Evolutionary conservation across 1,140 invertebrate genomes (phyloP), one percentile per base, ranked within the genome.

Genomic region (Leptopilina boulardi): DNA sequence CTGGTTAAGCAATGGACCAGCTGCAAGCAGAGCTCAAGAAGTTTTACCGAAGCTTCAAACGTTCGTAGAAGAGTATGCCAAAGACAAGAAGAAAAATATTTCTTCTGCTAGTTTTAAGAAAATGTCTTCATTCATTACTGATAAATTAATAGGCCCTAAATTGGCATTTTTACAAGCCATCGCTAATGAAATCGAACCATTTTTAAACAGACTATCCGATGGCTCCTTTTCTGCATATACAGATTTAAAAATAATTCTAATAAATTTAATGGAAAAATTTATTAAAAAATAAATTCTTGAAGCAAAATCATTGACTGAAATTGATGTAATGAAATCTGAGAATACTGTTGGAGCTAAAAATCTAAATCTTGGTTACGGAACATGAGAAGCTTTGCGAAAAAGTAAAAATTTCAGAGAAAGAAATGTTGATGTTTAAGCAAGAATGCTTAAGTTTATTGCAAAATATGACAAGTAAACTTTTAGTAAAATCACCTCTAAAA

Each of bases 1-100:
- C 51, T 83, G 77, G 79, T 11, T 77, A 15, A 72, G 77, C 38
- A 83, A 81, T 72, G 18, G 42, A 26, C 6, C 15, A 15, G 75
- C 80, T 41, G 77, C 74, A 8, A 38, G 47, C 15, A 51, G 77
- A 73, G 74, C 77, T 38, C 51, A 70, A 51, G 56, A 70, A 41
- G 18, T 75, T 26, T 42, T 71, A 41, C 77, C 73, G 15, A 54
- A 76, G 42, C 2, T 44, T 44, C 3, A 44, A 15, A 41, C 13
- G 13, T 44, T 44, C 13, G 13, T 44, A 3, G 42, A 75, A 78
- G 51, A 51, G 47, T 41, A 70, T 23, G 3, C 30, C 5, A 44
- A 70, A 41, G 15, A 44, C 21, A 73, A 41, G 9, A 70, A 47
- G 13, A 44, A 21, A 70, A 71, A 76, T 21, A 23, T 21, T 44